A percentile compares a stretch with the other conserved stretches of the same genome.
Conservation (phyloP, 2,888 invertebrate genomes). For the Ashinkailepas kermadecensis region DNA sequence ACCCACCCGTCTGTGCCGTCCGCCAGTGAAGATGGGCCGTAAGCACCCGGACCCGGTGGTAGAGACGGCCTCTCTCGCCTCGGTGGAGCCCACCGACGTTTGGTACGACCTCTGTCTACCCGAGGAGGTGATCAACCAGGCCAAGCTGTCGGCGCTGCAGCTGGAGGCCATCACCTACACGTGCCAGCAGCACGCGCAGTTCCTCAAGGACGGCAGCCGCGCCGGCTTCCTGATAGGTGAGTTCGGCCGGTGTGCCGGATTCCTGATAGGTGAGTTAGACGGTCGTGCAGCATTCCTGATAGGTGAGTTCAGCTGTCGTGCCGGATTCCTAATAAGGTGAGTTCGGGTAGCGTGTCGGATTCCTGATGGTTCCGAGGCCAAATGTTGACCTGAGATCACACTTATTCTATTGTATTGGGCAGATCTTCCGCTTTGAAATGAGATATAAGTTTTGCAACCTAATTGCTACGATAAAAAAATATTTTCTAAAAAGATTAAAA, state of each 20-base stretch:
- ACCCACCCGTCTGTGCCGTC: no score
- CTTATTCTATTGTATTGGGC: no score
- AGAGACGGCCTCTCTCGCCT: conserved; percentile 94
- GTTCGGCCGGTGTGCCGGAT: conserved; percentile 5
- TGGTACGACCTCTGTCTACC: conserved; percentile 49
- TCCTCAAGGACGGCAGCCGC: conserved; percentile 76
- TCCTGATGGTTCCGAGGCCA: no score
- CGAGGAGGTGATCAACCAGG: conserved; percentile 46
- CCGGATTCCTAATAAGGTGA: conserved; percentile 89
- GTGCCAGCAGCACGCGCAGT: conserved; percentile 87
- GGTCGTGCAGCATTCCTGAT: no score
- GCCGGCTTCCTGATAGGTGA: conserved; percentile 90
- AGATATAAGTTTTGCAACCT: no score
- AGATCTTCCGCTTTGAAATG: no score
- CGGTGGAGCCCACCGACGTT: conserved; percentile 89
- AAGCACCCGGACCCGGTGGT: conserved; percentile 99
- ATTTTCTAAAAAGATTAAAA: no score
- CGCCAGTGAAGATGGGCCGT: conserved; percentile 76
- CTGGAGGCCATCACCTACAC: conserved; percentile 96
- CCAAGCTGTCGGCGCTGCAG: conserved; percentile 72
- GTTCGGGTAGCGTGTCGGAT: no score
- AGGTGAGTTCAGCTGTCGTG: conserved; percentile 60
- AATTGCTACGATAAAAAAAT: no score
- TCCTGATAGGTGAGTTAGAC: no score
- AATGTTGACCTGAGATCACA: no score